Conservation (phyloP, 2,888 invertebrate genomes). For the Ormyrus nitidulus region DNA sequence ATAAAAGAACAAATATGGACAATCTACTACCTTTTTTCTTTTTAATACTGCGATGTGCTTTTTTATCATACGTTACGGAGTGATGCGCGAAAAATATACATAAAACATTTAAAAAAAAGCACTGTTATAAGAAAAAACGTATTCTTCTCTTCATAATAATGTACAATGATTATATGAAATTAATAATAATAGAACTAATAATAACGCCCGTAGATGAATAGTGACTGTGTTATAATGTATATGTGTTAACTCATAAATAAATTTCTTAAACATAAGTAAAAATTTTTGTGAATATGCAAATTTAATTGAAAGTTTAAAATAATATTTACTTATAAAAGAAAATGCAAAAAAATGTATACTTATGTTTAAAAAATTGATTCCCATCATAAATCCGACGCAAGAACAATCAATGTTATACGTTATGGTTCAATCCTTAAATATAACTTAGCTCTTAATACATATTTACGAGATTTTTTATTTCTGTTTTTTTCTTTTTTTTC, state of each 20-base stretch:
- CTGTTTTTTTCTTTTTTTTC: constrained; percentile 9
- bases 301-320: too few species aligned
- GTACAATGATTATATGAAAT: neutral
- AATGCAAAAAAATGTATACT: neutral
- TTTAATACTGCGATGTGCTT: constrained; percentile 40
- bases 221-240: constrained; percentile 33
- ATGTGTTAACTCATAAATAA: neutral
- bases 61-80: neutral
- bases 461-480: neutral
- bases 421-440: constrained; percentile 3
- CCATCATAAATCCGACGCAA: neutral
- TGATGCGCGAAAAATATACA: constrained; percentile 2
- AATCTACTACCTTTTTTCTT: constrained; percentile 20
- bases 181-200: constrained; percentile 7
- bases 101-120: neutral
- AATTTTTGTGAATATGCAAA: neutral
- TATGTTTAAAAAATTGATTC: constrained; percentile 27
- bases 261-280: constrained; percentile 1
- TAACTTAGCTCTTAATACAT: constrained; percentile 13
- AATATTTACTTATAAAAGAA: too few species aligned
- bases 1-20: neutral
- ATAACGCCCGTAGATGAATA: constrained; percentile 17
- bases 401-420: neutral
- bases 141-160: too few species aligned
- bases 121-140: too few species aligned